A percentile compares a stretch with the other conserved stretches of the same genome.
These are phyloP conservation scores for Tauraco erythrolophus DNA, from an alignment of 2,113 vertebrate species.

Conservation along the genomic window DNA sequence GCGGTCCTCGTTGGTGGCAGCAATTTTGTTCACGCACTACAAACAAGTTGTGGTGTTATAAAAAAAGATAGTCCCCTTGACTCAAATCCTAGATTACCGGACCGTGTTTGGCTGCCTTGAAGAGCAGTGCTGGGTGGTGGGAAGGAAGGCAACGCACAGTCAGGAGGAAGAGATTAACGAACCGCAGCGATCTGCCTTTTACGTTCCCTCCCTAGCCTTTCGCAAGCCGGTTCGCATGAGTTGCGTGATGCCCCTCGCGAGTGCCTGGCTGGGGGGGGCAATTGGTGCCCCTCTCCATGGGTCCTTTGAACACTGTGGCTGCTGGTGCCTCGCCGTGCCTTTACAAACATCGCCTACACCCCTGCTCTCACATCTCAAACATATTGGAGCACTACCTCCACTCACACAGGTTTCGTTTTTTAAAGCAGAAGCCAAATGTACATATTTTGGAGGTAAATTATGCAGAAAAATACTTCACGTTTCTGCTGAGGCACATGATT, in stretches of 20 bases:
- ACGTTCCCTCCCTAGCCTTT: rapidly evolving
- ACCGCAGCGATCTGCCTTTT: not conserved
- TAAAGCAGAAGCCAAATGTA: slow-evolving; percentile 9
- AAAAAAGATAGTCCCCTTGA: not conserved
- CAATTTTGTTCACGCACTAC: not conserved
- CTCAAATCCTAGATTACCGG: not conserved
- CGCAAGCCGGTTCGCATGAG: rapidly evolving
- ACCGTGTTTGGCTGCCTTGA: not conserved
- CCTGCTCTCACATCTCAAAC: not conserved
- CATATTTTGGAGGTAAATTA: slow-evolving; percentile 52
- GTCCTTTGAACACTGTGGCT: not conserved
- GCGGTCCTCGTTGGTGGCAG: not conserved
- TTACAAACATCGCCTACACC: not conserved
- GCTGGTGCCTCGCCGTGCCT: not conserved
- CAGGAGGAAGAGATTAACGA: not conserved
- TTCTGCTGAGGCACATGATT: slow-evolving; percentile 63
- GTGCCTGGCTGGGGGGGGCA: too few species aligned
- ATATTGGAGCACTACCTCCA: not conserved
- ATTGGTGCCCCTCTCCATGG: rapidly evolving
- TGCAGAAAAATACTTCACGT: slow-evolving; percentile 56
- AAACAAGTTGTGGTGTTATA: not conserved
- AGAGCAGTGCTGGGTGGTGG: not conserved
- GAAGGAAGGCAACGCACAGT: not conserved
- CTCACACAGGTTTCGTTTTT: not conserved
- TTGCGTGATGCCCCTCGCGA: rapidly evolving